Base-by-base conservation (phyloP, 2,888 invertebrate species). In the Tachystola acroxantha region DNA sequence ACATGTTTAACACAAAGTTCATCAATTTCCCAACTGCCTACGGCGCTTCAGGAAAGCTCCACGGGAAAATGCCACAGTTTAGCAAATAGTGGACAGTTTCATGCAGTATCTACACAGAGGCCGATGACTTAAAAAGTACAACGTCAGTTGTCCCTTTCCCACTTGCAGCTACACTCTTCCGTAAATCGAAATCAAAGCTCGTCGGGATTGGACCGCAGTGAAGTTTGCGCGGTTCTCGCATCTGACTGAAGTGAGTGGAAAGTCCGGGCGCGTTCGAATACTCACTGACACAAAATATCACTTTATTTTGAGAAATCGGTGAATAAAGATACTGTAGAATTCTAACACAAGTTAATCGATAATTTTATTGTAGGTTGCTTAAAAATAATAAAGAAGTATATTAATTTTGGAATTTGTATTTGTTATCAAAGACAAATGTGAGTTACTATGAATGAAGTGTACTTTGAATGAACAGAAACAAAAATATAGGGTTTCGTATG, bases 131-230 rank as follows among this genome's bases (percentile, higher is more conserved):
- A 66, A 65, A 69, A 68, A 66, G 68, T 64, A 81, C 67, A 68
- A 72, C 63, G 64, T 64, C 50, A 37, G 47, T 58, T 54, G 46
- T 76, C 81, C 55, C 65, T 68, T 65, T 80, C 67, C 50, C 63
- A 51, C 76, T 46, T 64, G 50, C 61, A 59, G 67, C 80, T 60
- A 67, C 55, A 80, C 86, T 85, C 82, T 80, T 85, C 84, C 74
- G 66, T 85, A 79, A 86, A 86, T 86, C 85, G 86, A 86, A 86
- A 85, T 86, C 85, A 84, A 86, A 84, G 84, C 86, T 85, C 85
- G 76, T 80, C 76, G 80, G 71, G 75, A 77, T 74, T 74, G 67
- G 60, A 81, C 60, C 62, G 60, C 42, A 36, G 52, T 79, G 85
- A 86, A 82, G 79, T 74, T 82, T 51, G 58, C 43, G 48, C 59